Conservation (phyloP, 2,797 vertebrate species). For the Bucorvus abyssinicus region DNA sequence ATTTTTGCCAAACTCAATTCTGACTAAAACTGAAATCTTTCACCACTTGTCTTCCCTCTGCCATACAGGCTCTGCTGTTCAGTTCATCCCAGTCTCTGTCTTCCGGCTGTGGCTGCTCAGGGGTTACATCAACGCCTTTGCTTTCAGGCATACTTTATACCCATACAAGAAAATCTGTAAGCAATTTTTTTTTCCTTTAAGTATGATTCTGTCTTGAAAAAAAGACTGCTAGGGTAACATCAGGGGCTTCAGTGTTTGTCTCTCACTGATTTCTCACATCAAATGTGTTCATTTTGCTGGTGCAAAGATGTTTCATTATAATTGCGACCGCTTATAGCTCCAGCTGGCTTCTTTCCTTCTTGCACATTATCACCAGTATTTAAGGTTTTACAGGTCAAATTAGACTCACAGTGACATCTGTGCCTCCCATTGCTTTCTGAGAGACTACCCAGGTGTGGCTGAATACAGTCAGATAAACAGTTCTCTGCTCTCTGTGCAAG, state of each 20-base stretch:
- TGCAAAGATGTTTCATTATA: slow-evolving; percentile 30
- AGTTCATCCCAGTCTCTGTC: not conserved
- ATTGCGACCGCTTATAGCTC: not conserved
- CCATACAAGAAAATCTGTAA: not conserved
- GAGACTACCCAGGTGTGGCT: not conserved
- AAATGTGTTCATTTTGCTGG: slow-evolving; percentile 1
- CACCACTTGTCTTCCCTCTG: slow-evolving; percentile 1
- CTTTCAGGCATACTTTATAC: not conserved
- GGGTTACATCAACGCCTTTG: not conserved
- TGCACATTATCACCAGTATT: slow-evolving; percentile 25
- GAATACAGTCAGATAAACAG: not conserved
- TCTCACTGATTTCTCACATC: slow-evolving; percentile 4
- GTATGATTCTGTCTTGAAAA: not conserved
- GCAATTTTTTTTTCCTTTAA: not conserved
- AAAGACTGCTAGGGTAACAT: not conserved
- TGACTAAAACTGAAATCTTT: slow-evolving; percentile 45
- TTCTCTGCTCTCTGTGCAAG: not conserved
- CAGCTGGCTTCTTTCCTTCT: slow-evolving; percentile 39
- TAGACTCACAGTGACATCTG: not conserved
- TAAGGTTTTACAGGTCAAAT: slow-evolving; percentile 45
- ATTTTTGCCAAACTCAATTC: slow-evolving; percentile 52
- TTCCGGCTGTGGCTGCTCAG: not conserved
- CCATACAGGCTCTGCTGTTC: not conserved
- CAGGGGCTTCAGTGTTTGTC: not conserved
- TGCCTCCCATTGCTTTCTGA: not conserved